phyloP scores from a whole-genome alignment of 2,888 invertebrate genomes.

The Sinelater perroti region DNA sequence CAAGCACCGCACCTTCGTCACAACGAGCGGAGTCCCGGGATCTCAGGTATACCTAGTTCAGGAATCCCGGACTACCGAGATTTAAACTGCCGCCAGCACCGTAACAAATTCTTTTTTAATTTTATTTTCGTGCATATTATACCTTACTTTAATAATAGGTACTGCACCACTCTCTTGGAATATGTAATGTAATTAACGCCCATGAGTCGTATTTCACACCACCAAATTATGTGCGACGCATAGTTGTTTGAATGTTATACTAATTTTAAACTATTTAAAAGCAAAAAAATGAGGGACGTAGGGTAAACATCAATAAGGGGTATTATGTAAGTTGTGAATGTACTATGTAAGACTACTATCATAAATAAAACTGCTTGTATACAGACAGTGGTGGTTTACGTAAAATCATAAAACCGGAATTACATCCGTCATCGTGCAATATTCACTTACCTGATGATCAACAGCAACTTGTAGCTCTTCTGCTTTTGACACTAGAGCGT shows the following conservation, averaged over 20 bases:
- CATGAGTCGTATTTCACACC: constrained; percentile 24
- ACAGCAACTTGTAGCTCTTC: no score
- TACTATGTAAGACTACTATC: constrained; percentile 57
- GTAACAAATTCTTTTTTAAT: constrained; percentile 45
- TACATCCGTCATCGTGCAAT: no score
- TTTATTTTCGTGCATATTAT: constrained; percentile 56
- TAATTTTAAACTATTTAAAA: constrained; percentile 39
- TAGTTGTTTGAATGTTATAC: constrained; percentile 40
- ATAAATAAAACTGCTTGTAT: constrained; percentile 59
- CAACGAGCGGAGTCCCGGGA: constrained; percentile 91
- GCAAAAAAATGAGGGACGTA: constrained; percentile 24
- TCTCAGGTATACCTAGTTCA: constrained; percentile 91
- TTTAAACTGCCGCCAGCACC: constrained; percentile 49
- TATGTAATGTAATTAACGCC: constrained; percentile 49
- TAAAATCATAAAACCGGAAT: no score
- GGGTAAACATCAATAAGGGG: constrained; percentile 31
- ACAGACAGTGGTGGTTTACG: no score
- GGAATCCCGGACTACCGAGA: constrained; percentile 71
- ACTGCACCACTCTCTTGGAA: constrained; percentile 51
- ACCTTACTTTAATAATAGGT: constrained; percentile 40
- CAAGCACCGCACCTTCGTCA: constrained; percentile 98
- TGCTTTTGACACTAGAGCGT: no score
- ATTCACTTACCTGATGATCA: no score
- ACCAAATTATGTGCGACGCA: constrained; percentile 31
- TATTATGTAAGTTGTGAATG: constrained; percentile 57